Percentiles rank a stretch among this genome's conserved stretches.
These are phyloP conservation scores for Craterocephalus amniculus DNA, from an alignment of 2,797 vertebrate genomes.

Conservation along the genomic window DNA sequence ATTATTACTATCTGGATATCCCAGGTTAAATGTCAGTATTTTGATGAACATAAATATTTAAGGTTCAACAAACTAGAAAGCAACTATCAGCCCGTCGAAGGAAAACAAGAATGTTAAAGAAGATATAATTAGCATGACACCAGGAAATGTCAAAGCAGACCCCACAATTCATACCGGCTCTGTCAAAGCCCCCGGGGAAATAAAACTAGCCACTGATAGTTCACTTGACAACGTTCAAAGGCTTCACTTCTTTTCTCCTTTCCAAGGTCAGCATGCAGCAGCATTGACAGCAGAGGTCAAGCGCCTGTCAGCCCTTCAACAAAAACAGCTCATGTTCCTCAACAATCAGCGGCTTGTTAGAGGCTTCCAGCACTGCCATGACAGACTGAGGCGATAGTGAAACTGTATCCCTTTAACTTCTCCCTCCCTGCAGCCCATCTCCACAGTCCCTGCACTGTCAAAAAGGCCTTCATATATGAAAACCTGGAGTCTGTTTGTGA, in stretches of 20 bases:
- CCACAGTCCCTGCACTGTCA: conserved; percentile 16
- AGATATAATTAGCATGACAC: conserved; percentile 15
- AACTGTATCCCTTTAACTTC: conserved; percentile 54
- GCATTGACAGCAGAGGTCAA: conserved; percentile 76
- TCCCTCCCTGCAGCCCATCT: conserved; percentile 16
- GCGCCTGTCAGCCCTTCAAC: conserved; percentile 68
- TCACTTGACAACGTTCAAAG: conserved; percentile 69
- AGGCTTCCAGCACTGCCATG: conserved; percentile 36
- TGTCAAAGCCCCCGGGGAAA: conserved; percentile 35
- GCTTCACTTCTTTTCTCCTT: conserved; percentile 60
- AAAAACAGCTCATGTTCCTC: conserved; percentile 75
- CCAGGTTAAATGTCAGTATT: not conserved
- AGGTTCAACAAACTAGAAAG: not conserved
- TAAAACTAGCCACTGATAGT: conserved; percentile 57
- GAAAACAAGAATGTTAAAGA: not conserved
- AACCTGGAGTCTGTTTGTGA: not conserved
- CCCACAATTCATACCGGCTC: conserved; percentile 10
- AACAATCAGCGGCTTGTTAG: conserved; percentile 79
- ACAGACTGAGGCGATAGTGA: conserved; percentile 39
- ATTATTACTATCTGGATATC: not conserved
- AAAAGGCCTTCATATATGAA: conserved; percentile 15
- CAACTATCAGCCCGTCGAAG: not conserved
- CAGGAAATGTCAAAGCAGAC: conserved; percentile 12
- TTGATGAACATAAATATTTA: not conserved
- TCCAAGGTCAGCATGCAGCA: conserved; percentile 61